Evolutionary conservation across 2,888 invertebrate genomes (phyloP), one percentile per base, ranked within the genome.

Genomic region (Volucella inanis): DNA sequence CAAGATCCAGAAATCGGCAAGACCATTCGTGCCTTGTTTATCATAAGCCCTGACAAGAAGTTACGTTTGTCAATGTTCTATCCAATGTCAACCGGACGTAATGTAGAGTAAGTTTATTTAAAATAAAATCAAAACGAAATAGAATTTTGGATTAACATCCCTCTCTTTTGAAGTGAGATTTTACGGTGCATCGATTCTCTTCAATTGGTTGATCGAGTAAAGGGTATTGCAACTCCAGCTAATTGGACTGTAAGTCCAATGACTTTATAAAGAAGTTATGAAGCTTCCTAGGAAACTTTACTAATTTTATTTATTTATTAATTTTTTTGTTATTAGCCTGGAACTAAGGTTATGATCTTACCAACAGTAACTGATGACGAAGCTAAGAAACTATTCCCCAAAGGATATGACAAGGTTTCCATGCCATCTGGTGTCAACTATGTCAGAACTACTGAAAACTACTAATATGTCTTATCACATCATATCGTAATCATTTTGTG

Each of bases 1-100:
- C 93, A 95, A 88, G 93, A 94, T 87, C 93, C 93, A 31, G 95
- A 95, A 62, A 92, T 94, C 64, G 96, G 95, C 8, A 92, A 95
- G 88, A 96, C 96, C 9, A 95, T 96, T 68, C 93, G 96, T 15
- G 94, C 96, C 87, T 93, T 97, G 18, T 97, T 96, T 91, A 93
- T 98, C 87, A 94, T 97, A 88, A 96, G 96, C 81, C 97, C 97
- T 6, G 95, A 96, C 89, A 95, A 95, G 90, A 95, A 94, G 88
- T 92, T 98, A 70, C 95, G 96, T 88, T 92, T 97, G 45, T 95
- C 96, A 65, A 96, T 97, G 94, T 94, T 95, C 78, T 97, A 97
- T 91, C 97, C 97, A 31, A 95, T 95, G 74, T 96, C 97, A 2
- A 97, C 96, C 31, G 97, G 97, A 52, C 93, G 97, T 87, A 97